Evolutionary conservation across 2,888 invertebrate genomes (phyloP).

Genomic region (Charanyca ferruginea): DNA sequence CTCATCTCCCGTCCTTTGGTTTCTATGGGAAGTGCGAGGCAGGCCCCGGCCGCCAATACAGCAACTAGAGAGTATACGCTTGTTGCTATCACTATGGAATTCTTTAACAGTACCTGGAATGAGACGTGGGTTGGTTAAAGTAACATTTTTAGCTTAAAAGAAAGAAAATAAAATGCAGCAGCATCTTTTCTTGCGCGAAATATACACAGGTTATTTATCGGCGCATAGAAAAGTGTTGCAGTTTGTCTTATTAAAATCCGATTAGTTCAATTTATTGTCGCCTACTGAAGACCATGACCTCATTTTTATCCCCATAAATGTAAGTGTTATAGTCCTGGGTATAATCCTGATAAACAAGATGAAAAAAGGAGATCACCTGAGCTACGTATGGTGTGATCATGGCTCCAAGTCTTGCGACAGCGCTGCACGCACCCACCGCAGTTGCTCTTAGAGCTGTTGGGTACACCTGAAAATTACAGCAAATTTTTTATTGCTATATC

Average conservation of each 20-base stretch:
- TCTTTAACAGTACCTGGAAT: slow-evolving; percentile 93
- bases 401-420: slow-evolving; percentile 97
- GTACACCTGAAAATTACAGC: slow-evolving; percentile 92
- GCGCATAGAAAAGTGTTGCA: too few relatives aligned
- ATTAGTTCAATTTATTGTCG: neutral
- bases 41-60: slow-evolving; percentile 94
- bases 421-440: slow-evolving; percentile 98
- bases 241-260: neutral
- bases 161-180: too few relatives aligned
- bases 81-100: slow-evolving; percentile 94
- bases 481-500: neutral
- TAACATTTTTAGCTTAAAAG: too few relatives aligned
- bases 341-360: neutral
- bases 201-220: neutral
- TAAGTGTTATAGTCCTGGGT: neutral
- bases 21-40: slow-evolving; percentile 96
- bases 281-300: neutral
- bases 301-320: neutral
- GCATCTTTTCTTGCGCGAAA: neutral
- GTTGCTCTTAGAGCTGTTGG: slow-evolving; percentile 97
- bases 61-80: slow-evolving; percentile 95
- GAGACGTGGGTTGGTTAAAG: neutral
- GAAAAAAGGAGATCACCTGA: slow-evolving; percentile 91
- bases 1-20: slow-evolving; percentile 94
- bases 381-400: slow-evolving; percentile 98